Evolutionary conservation across 1,140 invertebrate species (phyloP), one percentile per base, ranked within the genome.

Genomic region (Armadillidium nasatum): DNA sequence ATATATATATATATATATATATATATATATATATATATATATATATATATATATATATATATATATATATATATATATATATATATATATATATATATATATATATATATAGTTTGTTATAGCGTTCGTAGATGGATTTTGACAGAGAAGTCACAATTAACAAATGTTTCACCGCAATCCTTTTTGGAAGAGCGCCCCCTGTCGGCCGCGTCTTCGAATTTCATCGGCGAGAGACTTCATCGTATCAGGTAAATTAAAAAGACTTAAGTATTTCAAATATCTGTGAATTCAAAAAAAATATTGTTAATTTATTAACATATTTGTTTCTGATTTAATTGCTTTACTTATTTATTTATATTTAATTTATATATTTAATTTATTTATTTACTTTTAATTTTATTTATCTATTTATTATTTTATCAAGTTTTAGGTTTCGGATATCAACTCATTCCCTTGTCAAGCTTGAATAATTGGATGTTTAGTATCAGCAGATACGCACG

Each of bases 111-210:
- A 15, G 50, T 60, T 13, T 60, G 50, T 60, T 13, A 15, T 13
- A 15, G 50, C 19, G 50, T 60, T 78, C 76, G 77, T 80, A 78
- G 72, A 82, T 81, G 21, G 81, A 79, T 78, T n/a, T 83, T 83
- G 11, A 83, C 78, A 44, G 81, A 82, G 75, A 83, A 83, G 22
- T 82, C 76, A 78, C 83, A 83, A 13, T 81, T 78, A 46, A 74
- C 79, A 68, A 78, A 83, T 19, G 82, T 76, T 15, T 82, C 77
- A 11, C 78, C 82, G 74, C 83, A 83, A 68, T 83, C 82, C 67
- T 82, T 82, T 60, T 81, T 75, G 10, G 79, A 68, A 43, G 72
- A 80, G 21, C 83, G 78, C 22, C 82, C 83, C 23, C 82, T 79
- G 50, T 82, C 80, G 4, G 82, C 82, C 21, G 82, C 83, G 45